Base-by-base conservation (phyloP, 2,888 invertebrate species). In the Eledone cirrhosa region DNA sequence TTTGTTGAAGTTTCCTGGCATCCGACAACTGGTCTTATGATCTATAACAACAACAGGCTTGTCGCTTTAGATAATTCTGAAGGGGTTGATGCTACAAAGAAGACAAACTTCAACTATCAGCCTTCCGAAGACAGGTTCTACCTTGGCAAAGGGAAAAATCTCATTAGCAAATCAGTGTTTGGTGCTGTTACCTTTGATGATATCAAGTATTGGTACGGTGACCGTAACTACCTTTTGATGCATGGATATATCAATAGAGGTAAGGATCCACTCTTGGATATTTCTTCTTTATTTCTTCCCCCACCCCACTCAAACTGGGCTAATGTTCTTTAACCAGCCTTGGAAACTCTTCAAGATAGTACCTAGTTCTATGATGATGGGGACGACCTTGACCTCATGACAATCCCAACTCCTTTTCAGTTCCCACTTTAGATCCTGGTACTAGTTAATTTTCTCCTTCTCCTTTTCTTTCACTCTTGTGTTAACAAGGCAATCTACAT, bases 241-340 rank as follows among this genome's bases (percentile, higher is more conserved):
- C 88, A 86, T 82, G 88, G 86, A 78, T 89, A 87, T 82, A 85
- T 90, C 47, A 87, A 88, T 67, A 85, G 90, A 88, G 88, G 90
- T 89, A 79, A 81, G 82, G 63, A 19, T 31, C 41, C 11, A 33
- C 22, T 2, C 24, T 63, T 72, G 41, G 3, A 41, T 41, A 41
- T 41, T 2, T n/a, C n/a, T 41, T 41, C 41, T 8, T 41, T 41
- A 11, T 41, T 41, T 11, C 11, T 41, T 41, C 41, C 11, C 41
- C 41, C 3, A 65, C 31, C n/a, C n/a, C 24, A 67, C n/a, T 16
- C 16, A 1, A 13, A 24, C 14, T 65, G 11, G 11, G 65, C n/a
- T 14, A 65, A n/a, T 53, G n/a, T 29, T n/a, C 47, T 41, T 76
- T 24, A 14, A 24, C 27, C 16, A 14, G 27, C 22, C 22, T 24